Percentiles rank a stretch among this genome's conserved stretches.
Evolutionary conservation across 2,888 invertebrate genomes (phyloP).

Genomic region (Nephrotoma guestfalica): DNA sequence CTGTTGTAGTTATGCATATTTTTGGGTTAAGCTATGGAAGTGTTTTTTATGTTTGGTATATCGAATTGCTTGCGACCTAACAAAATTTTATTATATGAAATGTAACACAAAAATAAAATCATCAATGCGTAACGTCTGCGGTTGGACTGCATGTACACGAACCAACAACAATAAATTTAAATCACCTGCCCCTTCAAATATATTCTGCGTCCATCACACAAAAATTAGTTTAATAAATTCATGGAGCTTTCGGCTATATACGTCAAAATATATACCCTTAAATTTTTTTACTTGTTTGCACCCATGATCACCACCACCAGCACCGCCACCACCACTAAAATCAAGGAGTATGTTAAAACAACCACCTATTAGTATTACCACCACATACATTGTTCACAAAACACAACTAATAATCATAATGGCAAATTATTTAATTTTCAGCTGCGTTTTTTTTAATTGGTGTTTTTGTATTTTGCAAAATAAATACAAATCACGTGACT

Average conservation of each 20-base stretch:
- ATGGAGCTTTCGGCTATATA: not conserved
- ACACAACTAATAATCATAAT: not conserved
- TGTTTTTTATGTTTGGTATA: not conserved
- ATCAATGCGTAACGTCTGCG: not conserved
- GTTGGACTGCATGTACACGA: not conserved
- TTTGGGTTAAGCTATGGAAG: not conserved
- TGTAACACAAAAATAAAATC: not conserved
- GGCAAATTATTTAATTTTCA: not conserved
- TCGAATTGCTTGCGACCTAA: not conserved
- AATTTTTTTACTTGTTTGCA: not conserved
- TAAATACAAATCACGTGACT: not conserved
- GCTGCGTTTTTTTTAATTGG: not conserved
- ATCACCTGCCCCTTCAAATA: not conserved
- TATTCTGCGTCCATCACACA: not conserved
- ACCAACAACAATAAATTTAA: not conserved
- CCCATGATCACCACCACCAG: not conserved
- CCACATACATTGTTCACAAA: not conserved
- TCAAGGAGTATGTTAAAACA: too few species aligned
- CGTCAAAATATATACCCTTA: not conserved
- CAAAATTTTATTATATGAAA: not conserved
- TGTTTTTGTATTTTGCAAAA: not conserved
- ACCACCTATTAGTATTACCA: not conserved
- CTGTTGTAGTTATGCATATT: not conserved
- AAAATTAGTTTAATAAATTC: not conserved
- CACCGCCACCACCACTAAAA: not conserved